Evolutionary conservation across 2,888 invertebrate genomes (phyloP), one percentile per base, ranked within the genome.

Genomic region (Phyto melanocephala): DNA sequence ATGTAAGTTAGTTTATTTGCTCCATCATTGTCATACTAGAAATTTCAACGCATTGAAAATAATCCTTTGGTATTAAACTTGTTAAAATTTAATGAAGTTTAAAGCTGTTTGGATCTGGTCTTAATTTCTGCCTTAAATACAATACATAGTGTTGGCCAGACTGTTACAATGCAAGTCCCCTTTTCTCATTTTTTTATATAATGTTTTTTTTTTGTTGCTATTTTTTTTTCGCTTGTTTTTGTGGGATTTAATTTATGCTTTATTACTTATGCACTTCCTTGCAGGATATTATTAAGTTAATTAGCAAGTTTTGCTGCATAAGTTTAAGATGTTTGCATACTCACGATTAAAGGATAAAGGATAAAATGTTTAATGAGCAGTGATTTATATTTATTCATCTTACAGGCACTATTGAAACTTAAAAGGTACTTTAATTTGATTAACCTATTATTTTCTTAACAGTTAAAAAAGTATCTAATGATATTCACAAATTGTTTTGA

Each of bases 21-120:
- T 40, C 63, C 40, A 63, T 54, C 33, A 17, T 47, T 60, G 33
- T 63, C 15, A 13, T 54, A 54, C 28, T 42, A 70, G 60, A 62
- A 70, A 68, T 77, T 68, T 65, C 58, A 74, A 67, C 67, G 72
- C 68, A 78, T 20, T 74, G 40, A 28, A 70, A 50, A 67, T 76
- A 82, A 82, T 82, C 82, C 65, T 71, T 67, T 60, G 54, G 71
- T 37, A 67, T 82, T 79, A 79, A 76, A 71, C 54, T 76, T 82
- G 82, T 82, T 56, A 33, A 71, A 71, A 67, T 79, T 75, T 67
- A 79, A 82, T 82, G 75, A 79, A 67, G 65, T 71, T 76, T 79
- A 71, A 79, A 75, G 65, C 75, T 65, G 54, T 45, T 60, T 54
- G 67, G 54, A 54, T 42, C 63, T 63, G 62, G 17, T 63, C 68